These are phyloP conservation scores for Macrotis lagotis DNA, from an alignment of 2,113 vertebrate species.

Conservation along the genomic window DNA sequence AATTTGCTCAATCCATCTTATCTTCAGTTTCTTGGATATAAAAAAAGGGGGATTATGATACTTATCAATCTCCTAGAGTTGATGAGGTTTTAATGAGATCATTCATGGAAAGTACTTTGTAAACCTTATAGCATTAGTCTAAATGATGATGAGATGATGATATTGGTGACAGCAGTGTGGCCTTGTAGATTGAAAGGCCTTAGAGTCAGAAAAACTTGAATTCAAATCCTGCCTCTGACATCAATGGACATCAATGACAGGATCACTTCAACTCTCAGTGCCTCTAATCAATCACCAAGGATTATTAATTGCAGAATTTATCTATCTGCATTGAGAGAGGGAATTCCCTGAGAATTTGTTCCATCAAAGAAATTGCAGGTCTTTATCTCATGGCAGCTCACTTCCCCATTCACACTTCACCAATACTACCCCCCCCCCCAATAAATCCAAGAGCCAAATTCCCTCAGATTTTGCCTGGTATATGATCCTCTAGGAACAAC, in stretches of 20 bases:
- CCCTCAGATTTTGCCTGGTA: not conserved
- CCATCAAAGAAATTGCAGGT: not conserved
- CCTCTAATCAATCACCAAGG: too few relatives aligned
- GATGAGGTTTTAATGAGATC: not conserved
- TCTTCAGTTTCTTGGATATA: constrained; percentile 3
- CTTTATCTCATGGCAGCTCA: not conserved
- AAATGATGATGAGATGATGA: not conserved
- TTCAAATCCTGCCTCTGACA: not conserved
- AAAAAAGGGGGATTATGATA: not conserved
- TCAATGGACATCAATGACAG: not conserved
- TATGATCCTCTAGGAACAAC: not conserved
- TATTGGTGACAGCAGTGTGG: not conserved
- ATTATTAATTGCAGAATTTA: too few relatives aligned
- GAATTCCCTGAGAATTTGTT: not conserved
- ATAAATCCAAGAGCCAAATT: not conserved
- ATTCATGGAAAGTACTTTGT: not conserved
- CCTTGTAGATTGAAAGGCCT: not conserved
- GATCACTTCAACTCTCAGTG: too few relatives aligned
- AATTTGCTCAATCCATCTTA: not conserved
- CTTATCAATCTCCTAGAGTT: not conserved
- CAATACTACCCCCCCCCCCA: not conserved
- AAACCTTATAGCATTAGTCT: not conserved
- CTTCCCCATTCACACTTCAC: not conserved
- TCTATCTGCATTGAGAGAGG: too few relatives aligned
- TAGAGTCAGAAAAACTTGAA: not conserved